Base-by-base conservation (phyloP, 2,888 invertebrate genomes). In the Macrosoma leucophasiata region DNA sequence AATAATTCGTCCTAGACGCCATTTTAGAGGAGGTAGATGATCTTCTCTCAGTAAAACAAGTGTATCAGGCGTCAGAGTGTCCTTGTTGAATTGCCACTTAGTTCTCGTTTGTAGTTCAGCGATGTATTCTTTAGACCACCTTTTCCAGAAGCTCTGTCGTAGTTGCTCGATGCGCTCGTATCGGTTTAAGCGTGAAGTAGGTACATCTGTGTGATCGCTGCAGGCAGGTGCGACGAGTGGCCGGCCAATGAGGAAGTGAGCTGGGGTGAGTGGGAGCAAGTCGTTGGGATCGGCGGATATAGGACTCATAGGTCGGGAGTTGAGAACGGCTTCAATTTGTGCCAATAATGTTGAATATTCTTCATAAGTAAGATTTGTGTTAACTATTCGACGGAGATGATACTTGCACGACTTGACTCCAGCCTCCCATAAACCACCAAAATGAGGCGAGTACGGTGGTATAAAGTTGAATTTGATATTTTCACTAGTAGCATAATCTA, bases 41-140 rank as follows among this genome's bases (percentile, higher is more conserved):
- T 46, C 39, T 2, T 52, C 51, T 15, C 48, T 49, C 1, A 50
- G 24, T 3, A 51, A 6, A 1, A 49, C 48, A 8, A 52, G 18
- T 2, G 31, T 29, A 11, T 34, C 29, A 0, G 18, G 17, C 3
- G 34, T 13, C 3, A 50, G 20, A 3, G 28, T 5, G 2, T 24
- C 26, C 4, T 10, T 17, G 9, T 11, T 10, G 8, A 13, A 18
- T 11, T 9, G 8, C 52, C 53, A 55, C 26, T 53, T 55, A 2
- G 23, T 25, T 12, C 51, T 11, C 2, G 26, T 36, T 11, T 52
- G 52, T 1, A 51, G 28, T 31, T 48, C 47, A 3, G 50, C 22
- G 6, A 52, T 36, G 18, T 48, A 50, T 23, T 51, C 49, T n/a
- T 40, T 46, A n/a, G 30, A 32, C 46, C 43, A 48, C 1, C 34